phyloP scores from a whole-genome alignment of 2,113 vertebrate genomes.

The Podarcis cretensis region DNA sequence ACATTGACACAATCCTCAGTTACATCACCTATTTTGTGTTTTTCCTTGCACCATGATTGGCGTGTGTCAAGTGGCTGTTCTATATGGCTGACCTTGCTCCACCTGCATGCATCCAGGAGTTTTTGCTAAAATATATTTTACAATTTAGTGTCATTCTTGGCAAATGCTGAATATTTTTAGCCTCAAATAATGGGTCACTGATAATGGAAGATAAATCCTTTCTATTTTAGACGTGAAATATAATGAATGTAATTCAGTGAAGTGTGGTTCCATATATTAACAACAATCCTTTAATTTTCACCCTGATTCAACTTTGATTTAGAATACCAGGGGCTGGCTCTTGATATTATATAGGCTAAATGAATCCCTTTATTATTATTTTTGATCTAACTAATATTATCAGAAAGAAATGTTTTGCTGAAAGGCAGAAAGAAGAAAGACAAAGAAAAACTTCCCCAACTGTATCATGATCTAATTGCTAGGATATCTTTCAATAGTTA shows the following conservation, averaged over 20 bases:
- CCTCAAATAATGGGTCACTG: too few species aligned
- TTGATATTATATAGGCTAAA: neutral
- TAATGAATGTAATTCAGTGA: neutral
- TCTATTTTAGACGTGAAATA: neutral
- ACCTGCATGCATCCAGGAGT: neutral
- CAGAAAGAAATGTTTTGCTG: neutral
- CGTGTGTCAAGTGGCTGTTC: neutral
- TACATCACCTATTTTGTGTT: neutral
- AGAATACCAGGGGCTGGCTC: neutral
- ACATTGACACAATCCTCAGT: neutral
- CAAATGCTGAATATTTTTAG: neutral
- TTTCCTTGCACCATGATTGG: neutral
- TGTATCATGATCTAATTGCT: neutral
- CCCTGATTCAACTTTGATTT: neutral
- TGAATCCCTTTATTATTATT: neutral
- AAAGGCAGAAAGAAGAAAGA: neutral
- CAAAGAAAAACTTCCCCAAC: neutral
- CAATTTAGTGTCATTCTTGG: neutral
- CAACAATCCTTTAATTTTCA: neutral
- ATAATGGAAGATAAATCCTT: neutral
- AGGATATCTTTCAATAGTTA: neutral
- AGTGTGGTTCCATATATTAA: neutral
- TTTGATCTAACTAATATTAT: neutral
- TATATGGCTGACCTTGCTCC: neutral
- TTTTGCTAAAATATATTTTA: neutral